A percentile compares a stretch with the other conserved stretches of the same genome.
Evolutionary conservation across 2,888 invertebrate genomes (phyloP).

Genomic region (Acronicta leporina): DNA sequence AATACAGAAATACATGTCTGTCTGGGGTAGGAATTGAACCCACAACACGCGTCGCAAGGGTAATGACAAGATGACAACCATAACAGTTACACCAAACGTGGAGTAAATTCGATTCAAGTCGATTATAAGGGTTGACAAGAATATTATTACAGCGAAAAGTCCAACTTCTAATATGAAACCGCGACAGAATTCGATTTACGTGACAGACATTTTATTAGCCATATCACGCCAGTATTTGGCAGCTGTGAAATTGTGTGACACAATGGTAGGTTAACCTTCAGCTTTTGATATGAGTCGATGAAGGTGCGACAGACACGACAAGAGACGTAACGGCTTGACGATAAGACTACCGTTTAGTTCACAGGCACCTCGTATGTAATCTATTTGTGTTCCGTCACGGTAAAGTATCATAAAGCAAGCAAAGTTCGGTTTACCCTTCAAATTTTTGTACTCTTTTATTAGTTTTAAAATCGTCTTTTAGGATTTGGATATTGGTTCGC

Average conservation of each 20-base stretch:
- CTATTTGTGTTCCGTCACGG: constrained; percentile 26
- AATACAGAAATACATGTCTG: too few relatives aligned
- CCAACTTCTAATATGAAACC: constrained; percentile 4
- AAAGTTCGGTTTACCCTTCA: constrained; percentile 3
- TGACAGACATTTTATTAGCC: constrained; percentile 39
- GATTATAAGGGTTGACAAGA: too few relatives aligned
- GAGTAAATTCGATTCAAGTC: too few relatives aligned
- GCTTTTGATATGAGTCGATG: constrained; percentile 6
- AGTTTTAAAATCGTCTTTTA: too few relatives aligned
- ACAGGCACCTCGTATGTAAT: constrained; percentile 31
- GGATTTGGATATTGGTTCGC: too few relatives aligned
- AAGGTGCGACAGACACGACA: constrained; percentile 29
- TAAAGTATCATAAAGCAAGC: not conserved
- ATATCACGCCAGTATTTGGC: constrained; percentile 47
- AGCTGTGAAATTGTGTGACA: constrained; percentile 21
- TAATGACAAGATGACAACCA: too few relatives aligned
- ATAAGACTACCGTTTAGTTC: constrained; percentile 46
- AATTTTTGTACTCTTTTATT: not conserved
- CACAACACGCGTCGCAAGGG: too few relatives aligned
- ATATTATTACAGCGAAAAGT: not conserved
- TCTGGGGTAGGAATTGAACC: too few relatives aligned
- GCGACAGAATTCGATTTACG: constrained; percentile 21
- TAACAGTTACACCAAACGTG: too few relatives aligned
- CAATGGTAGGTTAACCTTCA: constrained; percentile 36
- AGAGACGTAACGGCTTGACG: constrained; percentile 32